These are phyloP conservation scores for Sardina pilchardus DNA, from an alignment of 2,113 vertebrate species.

Conservation along the genomic window DNA sequence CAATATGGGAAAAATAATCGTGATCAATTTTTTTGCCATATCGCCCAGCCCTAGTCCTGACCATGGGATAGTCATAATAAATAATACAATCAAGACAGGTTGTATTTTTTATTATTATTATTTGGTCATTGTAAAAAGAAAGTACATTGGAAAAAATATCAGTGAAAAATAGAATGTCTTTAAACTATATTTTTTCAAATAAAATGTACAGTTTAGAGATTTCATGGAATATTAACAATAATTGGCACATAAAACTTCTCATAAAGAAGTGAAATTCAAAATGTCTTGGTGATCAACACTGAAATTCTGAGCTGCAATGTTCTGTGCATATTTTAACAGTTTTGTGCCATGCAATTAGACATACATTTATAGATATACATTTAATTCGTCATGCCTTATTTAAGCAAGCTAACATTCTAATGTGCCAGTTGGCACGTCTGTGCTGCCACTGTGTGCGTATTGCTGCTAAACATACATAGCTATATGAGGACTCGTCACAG, in stretches of 20 bases:
- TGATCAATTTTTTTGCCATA: too few species aligned
- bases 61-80: too few species aligned
- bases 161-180: conserved; percentile 14
- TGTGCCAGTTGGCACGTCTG: not conserved
- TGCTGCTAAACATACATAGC: conserved; percentile 9
- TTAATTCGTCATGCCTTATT: not conserved
- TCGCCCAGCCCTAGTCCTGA: too few species aligned
- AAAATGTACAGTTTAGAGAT: not conserved
- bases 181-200: not conserved
- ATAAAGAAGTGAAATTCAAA: not conserved
- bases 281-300: not conserved
- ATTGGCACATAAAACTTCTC: not conserved
- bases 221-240: not conserved
- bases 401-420: conserved; percentile 11
- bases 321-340: conserved; percentile 12
- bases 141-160: not conserved
- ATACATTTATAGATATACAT: not conserved
- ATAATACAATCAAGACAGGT: not conserved
- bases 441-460: not conserved
- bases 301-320: not conserved
- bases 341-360: conserved; percentile 1
- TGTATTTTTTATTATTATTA: not conserved
- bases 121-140: not conserved
- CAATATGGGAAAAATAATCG: too few species aligned
- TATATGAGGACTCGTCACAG: conserved; percentile 41